phyloP scores from a whole-genome alignment of 37 sponge, comb jelly and placozoan genomes.

The Corticium candelabrum region DNA sequence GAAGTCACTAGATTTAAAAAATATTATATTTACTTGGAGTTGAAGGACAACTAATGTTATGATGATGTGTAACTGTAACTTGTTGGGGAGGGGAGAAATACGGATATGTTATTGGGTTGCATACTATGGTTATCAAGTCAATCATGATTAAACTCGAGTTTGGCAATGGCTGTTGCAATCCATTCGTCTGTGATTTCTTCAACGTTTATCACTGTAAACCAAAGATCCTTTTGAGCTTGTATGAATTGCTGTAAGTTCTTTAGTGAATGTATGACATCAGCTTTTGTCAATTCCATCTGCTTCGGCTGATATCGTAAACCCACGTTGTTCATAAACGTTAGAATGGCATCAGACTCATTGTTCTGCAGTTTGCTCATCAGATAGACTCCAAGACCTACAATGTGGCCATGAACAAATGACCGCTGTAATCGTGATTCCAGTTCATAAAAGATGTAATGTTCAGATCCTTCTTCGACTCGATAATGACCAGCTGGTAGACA shows the following conservation, averaged over 20 bases:
- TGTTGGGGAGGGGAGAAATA: too few species aligned
- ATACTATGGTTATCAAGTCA: too few species aligned
- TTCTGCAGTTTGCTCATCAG: slow-evolving; percentile 13
- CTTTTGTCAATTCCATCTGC: not conserved
- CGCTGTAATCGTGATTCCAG: not conserved
- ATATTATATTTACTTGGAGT: too few species aligned
- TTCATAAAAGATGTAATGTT: slow-evolving; percentile 16
- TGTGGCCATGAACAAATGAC: slow-evolving; percentile 15
- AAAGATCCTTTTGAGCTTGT: not conserved
- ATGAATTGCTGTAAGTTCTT: not conserved
- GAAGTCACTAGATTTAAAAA: too few species aligned
- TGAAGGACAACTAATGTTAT: too few species aligned
- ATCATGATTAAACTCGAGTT: too few species aligned
- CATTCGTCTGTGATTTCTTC: not conserved
- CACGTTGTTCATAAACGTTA: slow-evolving; percentile 1
- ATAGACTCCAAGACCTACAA: slow-evolving; percentile 17
- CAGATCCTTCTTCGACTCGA: slow-evolving; percentile 19
- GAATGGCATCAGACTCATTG: not conserved
- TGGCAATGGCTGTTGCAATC: too few species aligned
- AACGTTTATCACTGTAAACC: not conserved
- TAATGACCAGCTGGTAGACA: slow-evolving; percentile 13
- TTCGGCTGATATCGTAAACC: slow-evolving; percentile 7
- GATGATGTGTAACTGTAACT: too few species aligned
- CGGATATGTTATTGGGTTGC: too few species aligned
- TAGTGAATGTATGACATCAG: not conserved